Percentiles rank a stretch among this genome's conserved stretches.
Conservation (phyloP, 2,113 vertebrate genomes). For the Rhinichthys klamathensis region DNA sequence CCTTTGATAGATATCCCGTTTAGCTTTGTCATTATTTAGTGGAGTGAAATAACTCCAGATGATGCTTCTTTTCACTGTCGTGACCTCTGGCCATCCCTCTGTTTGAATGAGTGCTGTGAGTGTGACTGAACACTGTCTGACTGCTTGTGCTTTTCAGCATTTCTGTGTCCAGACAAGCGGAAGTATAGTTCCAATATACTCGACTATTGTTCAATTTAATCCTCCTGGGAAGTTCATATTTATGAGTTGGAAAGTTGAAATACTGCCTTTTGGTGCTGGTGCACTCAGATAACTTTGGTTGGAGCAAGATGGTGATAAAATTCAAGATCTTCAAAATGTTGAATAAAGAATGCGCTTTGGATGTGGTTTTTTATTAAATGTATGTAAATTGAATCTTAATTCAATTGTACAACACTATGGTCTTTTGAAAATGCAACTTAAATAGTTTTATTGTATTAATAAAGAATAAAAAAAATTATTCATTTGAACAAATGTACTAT, state of each 20-base stretch:
- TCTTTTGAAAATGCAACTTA: too few relatives aligned
- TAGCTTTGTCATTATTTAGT: not conserved
- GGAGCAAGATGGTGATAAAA: not conserved
- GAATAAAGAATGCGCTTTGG: not conserved
- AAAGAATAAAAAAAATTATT: too few relatives aligned
- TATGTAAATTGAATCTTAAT: not conserved
- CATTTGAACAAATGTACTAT: too few relatives aligned
- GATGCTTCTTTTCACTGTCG: not conserved
- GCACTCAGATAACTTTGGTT: not conserved
- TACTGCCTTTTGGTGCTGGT: not conserved
- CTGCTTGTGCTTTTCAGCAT: constrained; percentile 4
- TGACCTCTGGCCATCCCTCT: constrained; percentile 4
- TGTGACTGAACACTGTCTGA: constrained; percentile 3
- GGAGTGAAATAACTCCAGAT: not conserved
- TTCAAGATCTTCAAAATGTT: not conserved
- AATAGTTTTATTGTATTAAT: too few relatives aligned
- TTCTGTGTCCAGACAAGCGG: not conserved
- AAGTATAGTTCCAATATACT: not conserved
- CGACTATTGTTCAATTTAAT: not conserved
- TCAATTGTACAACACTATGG: too few relatives aligned
- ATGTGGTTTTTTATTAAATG: too few relatives aligned
- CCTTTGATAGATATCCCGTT: not conserved
- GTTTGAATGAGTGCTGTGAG: not conserved
- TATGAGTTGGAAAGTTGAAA: not conserved
- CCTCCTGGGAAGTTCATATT: not conserved